Conservation (phyloP, 2,797 vertebrate species). For the Sparus aurata region DNA sequence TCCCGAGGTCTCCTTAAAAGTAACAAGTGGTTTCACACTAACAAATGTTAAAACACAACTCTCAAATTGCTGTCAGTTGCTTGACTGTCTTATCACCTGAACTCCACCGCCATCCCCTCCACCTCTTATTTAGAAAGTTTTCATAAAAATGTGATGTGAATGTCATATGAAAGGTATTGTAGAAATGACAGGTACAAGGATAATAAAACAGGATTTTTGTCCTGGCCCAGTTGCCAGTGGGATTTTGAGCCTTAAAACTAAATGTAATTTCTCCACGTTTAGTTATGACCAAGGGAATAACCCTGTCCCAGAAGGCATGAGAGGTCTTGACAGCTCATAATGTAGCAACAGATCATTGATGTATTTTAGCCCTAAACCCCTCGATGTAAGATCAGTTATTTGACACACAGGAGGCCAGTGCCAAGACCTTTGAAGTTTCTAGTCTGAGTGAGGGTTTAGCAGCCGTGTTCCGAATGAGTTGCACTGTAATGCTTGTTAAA, state of each 20-base stretch:
- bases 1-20: no score
- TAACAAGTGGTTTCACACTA: no score
- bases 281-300: background rate
- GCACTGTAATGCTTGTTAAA: background rate
- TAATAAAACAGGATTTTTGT: no score
- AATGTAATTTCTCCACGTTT: background rate
- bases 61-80: no score
- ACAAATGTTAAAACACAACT: no score
- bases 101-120: no score
- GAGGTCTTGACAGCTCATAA: background rate
- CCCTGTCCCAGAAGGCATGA: background rate
- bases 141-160: no score
- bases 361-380: background rate
- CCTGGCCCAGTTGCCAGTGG: no score
- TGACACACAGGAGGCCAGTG: background rate
- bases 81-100: no score
- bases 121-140: no score
- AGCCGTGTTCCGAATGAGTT: background rate
- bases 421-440: background rate
- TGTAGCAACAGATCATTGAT: background rate
- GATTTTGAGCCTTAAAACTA: background rate
- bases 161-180: no score
- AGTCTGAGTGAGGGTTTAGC: background rate
- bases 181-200: no score
- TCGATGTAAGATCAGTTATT: background rate